Base-by-base conservation (phyloP, 2,888 invertebrate species). In the Chelonus formosanus region DNA sequence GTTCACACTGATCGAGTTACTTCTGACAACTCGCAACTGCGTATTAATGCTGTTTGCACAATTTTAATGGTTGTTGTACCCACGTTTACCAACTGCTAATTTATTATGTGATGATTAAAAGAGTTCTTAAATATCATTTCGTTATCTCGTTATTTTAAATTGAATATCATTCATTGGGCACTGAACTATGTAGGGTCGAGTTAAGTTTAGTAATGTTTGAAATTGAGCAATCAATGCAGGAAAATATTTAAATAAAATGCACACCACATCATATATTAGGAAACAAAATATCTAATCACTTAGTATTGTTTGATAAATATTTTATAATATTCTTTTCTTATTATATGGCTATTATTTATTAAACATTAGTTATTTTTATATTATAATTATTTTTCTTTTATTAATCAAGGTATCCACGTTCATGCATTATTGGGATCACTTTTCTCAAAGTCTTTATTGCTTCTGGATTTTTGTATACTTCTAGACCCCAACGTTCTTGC, bases 391-490 rank as follows among this genome's bases (percentile, higher is more conserved):
- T 5, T 45, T 10, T n/a, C n/a, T 40, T 0, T 3, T 8, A 0
- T 73, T 10, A 75, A 67, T 76, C 73, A 0, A 79, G 68, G 54
- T 76, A 75, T 6, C 72, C 73, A 20, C 54, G 70, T 36, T 70
- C 58, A 5, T 76, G 59, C 71, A 76, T 67, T 5, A 67, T n/a
- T 1, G 71, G 68, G 2, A 79, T 64, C 48, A 74, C 64, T 54
- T 73, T 76, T 8, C 5, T 54, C 5, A 71, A 20, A 3, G 68
- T 45, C 35, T 58, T 65, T 5, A 69, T 53, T 1, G 71, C 69
- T 5, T 55, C 31, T 0, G 73, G 71, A 56, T 73, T 73, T n/a
- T 67, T 71, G 20, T 77, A 74, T 3, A 73, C 66, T 45, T 77
- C 58, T 69, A 75, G 60, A 7, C 59, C 65, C 0, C 70, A 72